Base-by-base conservation (phyloP, 2,888 invertebrate species). In the Tillus elongatus region DNA sequence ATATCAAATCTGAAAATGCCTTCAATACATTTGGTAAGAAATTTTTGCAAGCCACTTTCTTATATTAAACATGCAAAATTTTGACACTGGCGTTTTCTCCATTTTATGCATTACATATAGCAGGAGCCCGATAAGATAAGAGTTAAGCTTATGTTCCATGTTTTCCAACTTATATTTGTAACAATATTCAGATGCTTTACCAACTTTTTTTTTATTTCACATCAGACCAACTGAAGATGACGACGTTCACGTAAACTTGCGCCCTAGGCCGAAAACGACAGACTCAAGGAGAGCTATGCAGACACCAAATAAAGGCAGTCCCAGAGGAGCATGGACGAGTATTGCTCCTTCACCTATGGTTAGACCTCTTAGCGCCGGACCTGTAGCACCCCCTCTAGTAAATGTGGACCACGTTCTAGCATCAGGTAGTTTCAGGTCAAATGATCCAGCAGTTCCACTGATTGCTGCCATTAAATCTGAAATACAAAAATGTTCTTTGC, bases 381-480 rank as follows among this genome's bases (percentile, higher is more conserved):
- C 76, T 2, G 72, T 76, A 51, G 74, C 75, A 41, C 53, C 58
- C 41, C 70, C 70, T 37, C 66, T 60, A 46, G 55, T 70, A 10
- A 69, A 71, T 46, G 65, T 69, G 1, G 66, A 65, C 12, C 67
- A 78, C 12, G 68, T 81, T 27, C 55, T 74, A 13, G 67, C 75
- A 0, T 74, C 76, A 44, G 73, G 74, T 3, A 68, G 68, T n/a
- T 68, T 81, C 42, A 60, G 68, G 2, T 67, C 72, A 0, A 72
- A 73, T 33, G 80, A 87, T 60, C 83, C 88, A 0, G 87, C 88
- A 0, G 74, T 86, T 9, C 87, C 88, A 0, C 71, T 89, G 14
- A 88, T 90, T 51, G 78, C 82, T 30, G 86, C 88, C 44, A 89
- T 90, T 56, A 87, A 85, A 62, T 78, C 75, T 42, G 89, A 90